Base-by-base conservation (phyloP, 2,888 invertebrate species). In the Hipparchia sbordonii region DNA sequence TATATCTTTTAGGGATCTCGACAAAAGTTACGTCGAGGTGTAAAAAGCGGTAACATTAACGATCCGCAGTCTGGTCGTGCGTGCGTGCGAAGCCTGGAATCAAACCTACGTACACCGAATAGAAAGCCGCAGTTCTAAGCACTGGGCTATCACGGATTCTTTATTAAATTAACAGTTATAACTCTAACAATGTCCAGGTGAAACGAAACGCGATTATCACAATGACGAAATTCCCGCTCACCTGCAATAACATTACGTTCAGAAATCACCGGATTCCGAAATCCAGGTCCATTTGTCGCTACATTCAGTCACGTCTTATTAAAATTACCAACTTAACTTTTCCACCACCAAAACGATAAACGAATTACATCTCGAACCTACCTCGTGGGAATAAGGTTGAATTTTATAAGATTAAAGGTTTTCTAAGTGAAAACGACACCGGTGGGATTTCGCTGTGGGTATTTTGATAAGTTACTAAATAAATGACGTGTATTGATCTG, bases 401-500 rank as follows among this genome's bases (percentile, higher is more conserved):
- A 79, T 71, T 69, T 77, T 12, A 69, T 7, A 33, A 10, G 8
- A 12, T 79, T 74, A 84, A 61, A 78, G 23, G 70, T 56, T 70
- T 52, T 74, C 71, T 73, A 72, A 74, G 70, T 73, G 74, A 77
- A 67, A 75, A 77, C 68, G 52, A 57, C 13, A 54, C 65, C 74
- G 62, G 66, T 45, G 52, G 73, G 79, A 84, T 82, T 84, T 85
- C 82, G 82, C 80, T 79, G 74, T 76, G 79, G 81, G 85, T 91
- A 90, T 92, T 92, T 91, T 90, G 84, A 84, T 90, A 91, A 88
- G 89, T 87, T 85, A 88, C 88, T 88, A 90, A 91, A 90, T 92
- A 92, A 92, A 92, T 92, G 90, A 92, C 83, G 84, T 77, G 84
- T 84, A 91, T 92, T 93, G 92, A 93, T 87, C 84, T 81, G 78